Evolutionary conservation across 2,797 vertebrate species (phyloP), one percentile per base, ranked within the genome.

Genomic region (Clangula hyemalis): DNA sequence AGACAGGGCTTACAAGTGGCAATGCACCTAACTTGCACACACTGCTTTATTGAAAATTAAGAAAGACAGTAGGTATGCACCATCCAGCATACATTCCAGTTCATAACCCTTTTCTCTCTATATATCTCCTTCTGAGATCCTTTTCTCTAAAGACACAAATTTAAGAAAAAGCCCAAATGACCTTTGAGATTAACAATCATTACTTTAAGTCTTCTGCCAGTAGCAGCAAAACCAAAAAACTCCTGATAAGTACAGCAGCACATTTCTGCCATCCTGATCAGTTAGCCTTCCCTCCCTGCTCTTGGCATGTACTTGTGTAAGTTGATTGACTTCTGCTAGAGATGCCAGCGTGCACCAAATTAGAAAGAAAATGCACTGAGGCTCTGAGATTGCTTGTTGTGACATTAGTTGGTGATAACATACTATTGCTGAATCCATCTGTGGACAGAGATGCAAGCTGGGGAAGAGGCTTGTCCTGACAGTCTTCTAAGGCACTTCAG

Each of bases 311-410:
- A 45, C 39, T 76, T 89, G 64, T 27, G 2, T 58, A 90, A 94
- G 17, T 71, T 79, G 80, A 93, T 90, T 94, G 88, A 28, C 36
- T 88, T 85, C 64, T 69, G n/a, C 57, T 94, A 64, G 60, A 70
- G 28, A 88, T 61, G 73, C 16, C 68, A 53, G 36, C 21, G 30
- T 38, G 53, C 47, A 81, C 68, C 49, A 83, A 84, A 93, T 82
- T 8, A 77, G 30, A 74, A 16, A 74, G 22, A 61, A 17, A 11
- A 64, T 4, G 25, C 39, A 73, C 11, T 41, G 53, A 80, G 45
- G 34, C 41, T 91, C 81, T 13, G 6, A 85, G 60, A 30, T 28
- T 72, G 51, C 25, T 84, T 79, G 79, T 61, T 80, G 38, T 64
- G 71, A 81, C 41, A 89, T 54, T 13, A 70, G 21, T 36, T 80